Conservation (phyloP, 2,113 vertebrate species). For the Chunga burmeisteri region DNA sequence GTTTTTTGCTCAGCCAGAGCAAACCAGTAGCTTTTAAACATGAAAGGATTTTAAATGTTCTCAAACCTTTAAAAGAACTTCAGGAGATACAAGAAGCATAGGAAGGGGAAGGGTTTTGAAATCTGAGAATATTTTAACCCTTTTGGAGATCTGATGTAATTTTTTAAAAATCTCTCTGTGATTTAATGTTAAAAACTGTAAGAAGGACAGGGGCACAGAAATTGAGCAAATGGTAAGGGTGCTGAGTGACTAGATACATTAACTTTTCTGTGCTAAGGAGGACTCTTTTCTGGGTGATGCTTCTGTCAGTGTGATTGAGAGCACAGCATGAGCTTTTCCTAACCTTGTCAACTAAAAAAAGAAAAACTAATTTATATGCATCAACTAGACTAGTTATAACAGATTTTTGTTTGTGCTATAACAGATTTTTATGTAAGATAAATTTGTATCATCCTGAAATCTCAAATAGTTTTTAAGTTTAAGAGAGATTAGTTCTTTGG, state of each 20-base stretch:
- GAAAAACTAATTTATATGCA: not conserved
- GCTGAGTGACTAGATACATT: not conserved
- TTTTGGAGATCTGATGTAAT: not conserved
- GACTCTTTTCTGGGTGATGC: not conserved
- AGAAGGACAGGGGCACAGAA: not conserved
- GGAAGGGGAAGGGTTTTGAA: not conserved
- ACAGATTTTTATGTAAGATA: not conserved
- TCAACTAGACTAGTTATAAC: not conserved
- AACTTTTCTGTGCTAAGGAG: not conserved
- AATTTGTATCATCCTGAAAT: not conserved
- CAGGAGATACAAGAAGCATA: not conserved
- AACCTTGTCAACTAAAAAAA: not conserved
- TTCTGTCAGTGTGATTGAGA: not conserved
- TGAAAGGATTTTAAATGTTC: not conserved
- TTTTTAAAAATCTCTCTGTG: not conserved
- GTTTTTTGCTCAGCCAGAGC: not conserved
- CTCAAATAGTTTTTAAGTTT: not conserved
- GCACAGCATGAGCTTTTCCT: not conserved
- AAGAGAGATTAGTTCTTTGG: not conserved
- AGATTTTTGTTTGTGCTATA: not conserved
- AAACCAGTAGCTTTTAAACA: not conserved
- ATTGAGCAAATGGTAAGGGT: not conserved
- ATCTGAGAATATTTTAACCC: not conserved
- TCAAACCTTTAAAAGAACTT: not conserved
- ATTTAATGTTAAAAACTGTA: not conserved